phyloP scores from a whole-genome alignment of 2,113 vertebrate genomes.

The Equus quagga region DNA sequence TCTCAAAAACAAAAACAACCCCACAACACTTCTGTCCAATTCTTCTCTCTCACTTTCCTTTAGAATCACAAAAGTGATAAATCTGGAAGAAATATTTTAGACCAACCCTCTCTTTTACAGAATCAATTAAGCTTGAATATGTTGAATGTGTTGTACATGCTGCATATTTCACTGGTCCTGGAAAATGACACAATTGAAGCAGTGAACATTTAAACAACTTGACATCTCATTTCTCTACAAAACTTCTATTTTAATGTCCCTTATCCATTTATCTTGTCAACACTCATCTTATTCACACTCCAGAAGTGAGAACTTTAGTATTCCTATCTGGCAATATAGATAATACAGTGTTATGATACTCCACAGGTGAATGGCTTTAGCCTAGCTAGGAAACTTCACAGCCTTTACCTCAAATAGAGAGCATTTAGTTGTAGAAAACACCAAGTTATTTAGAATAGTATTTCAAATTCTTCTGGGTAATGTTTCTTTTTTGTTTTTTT shows the following conservation, averaged over 20 bases:
- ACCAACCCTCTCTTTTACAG: neutral
- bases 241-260: constrained; percentile 21
- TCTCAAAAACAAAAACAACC: constrained; percentile 2
- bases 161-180: neutral
- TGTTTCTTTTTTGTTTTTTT: neutral
- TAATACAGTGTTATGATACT: constrained; percentile 1
- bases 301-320: constrained; percentile 32
- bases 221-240: constrained; percentile 13
- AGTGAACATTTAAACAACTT: constrained; percentile 6
- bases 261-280: constrained; percentile 48
- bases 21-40: neutral
- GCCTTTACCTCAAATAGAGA: neutral
- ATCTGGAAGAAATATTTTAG: neutral
- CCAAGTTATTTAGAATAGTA: constrained; percentile 18
- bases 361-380: neutral
- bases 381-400: neutral
- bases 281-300: neutral
- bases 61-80: neutral
- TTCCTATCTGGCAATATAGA: neutral
- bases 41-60: neutral
- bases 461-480: constrained; percentile 39
- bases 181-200: neutral
- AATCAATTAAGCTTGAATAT: neutral
- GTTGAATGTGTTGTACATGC: neutral
- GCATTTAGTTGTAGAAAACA: constrained; percentile 22